Percentiles rank a stretch among this genome's conserved stretches.
Evolutionary conservation across 2,113 vertebrate species (phyloP).

Genomic region (Caranx ignobilis): DNA sequence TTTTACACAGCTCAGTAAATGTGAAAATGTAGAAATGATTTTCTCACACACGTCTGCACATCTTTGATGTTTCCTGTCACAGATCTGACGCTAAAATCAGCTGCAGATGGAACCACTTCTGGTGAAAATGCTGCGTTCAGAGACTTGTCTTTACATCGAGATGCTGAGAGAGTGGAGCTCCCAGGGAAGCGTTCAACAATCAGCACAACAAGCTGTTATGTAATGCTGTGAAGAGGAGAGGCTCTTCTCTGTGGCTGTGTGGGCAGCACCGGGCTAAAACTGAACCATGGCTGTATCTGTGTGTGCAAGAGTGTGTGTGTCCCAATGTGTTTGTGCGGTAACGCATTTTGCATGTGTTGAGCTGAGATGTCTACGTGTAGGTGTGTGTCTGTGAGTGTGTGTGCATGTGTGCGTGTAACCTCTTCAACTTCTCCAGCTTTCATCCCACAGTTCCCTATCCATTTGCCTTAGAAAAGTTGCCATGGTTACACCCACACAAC

Average conservation of each 20-base stretch:
- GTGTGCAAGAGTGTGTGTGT: conserved; percentile 7
- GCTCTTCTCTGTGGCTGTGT: conserved; percentile 44
- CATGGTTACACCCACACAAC: conserved; percentile 74
- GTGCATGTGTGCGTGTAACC: conserved; percentile 26
- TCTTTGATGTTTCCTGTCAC: too few relatives aligned
- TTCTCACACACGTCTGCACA: too few relatives aligned
- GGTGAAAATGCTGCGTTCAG: neutral
- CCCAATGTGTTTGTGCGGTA: neutral
- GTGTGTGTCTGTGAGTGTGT: neutral
- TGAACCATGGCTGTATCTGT: neutral
- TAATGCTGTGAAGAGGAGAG: conserved; percentile 21
- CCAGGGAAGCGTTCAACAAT: conserved; percentile 19
- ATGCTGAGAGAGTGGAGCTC: neutral
- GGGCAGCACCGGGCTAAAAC: neutral
- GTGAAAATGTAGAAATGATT: too few relatives aligned
- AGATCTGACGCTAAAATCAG: too few relatives aligned
- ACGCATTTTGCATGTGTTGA: neutral
- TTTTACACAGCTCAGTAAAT: too few relatives aligned
- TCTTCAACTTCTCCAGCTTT: conserved; percentile 55
- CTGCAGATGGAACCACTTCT: too few relatives aligned
- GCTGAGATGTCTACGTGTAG: neutral
- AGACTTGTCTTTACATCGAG: neutral
- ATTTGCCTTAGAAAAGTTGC: conserved; percentile 72
- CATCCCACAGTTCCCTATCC: conserved; percentile 53
- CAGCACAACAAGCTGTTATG: conserved; percentile 56